A percentile compares a stretch with the other conserved stretches of the same genome.
phyloP scores from a whole-genome alignment of 1,140 invertebrate genomes.

The Eriosoma lanigerum region DNA sequence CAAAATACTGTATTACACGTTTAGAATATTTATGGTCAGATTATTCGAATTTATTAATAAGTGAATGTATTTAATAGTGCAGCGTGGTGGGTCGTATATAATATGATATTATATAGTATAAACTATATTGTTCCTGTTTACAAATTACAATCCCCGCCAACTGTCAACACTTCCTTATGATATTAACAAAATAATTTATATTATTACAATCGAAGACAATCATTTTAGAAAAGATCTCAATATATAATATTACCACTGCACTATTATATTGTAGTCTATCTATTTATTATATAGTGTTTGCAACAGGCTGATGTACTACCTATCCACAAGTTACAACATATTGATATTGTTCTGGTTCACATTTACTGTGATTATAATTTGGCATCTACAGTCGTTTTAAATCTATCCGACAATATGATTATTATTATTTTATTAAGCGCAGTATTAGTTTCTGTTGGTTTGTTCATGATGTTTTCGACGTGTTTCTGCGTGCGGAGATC shows the following conservation, averaged over 20 bases:
- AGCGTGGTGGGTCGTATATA: not conserved
- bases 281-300: too few relatives aligned
- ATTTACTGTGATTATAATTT: not conserved
- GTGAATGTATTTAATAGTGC: not conserved
- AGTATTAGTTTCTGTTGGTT: not conserved
- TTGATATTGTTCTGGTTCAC: not conserved
- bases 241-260: not conserved
- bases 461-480: not conserved
- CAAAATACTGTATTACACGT: not conserved
- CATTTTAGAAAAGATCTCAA: not conserved
- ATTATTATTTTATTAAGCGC: not conserved
- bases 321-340: not conserved
- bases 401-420: not conserved
- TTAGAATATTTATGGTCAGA: not conserved
- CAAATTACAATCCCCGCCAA: not conserved
- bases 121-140: not conserved
- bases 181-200: not conserved
- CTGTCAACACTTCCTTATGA: not conserved
- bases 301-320: not conserved
- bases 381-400: not conserved
- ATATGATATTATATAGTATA: not conserved
- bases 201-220: not conserved
- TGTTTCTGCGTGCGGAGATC: conserved; percentile 1
- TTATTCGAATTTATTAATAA: not conserved
- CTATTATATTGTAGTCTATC: too few relatives aligned